Evolutionary conservation across 2,888 invertebrate genomes (phyloP).

Genomic region (Incurvaria masculella): DNA sequence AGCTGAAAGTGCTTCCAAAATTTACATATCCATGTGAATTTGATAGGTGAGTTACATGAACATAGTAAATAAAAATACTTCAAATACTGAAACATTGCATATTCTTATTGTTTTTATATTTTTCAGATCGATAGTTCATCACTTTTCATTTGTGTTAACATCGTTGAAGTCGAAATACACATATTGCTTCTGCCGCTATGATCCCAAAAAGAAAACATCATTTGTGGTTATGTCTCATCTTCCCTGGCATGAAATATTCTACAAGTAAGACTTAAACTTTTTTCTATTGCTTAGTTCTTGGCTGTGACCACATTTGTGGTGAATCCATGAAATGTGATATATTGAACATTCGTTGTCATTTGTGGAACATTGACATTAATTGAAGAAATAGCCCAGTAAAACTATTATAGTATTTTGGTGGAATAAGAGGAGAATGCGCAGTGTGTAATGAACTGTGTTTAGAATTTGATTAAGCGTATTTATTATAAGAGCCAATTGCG

Average conservation of each 20-base stretch:
- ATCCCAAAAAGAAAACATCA: constrained; percentile 84
- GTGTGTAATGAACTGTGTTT: no score
- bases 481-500: no score
- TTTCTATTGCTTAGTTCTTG: neutral
- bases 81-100: neutral
- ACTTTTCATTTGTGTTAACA: constrained; percentile 96
- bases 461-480: no score
- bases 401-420: neutral
- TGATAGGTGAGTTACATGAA: constrained; percentile 36
- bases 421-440: no score
- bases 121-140: constrained; percentile 80
- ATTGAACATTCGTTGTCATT: neutral
- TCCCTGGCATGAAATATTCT: constrained; percentile 97
- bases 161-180: constrained; percentile 94
- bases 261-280: constrained; percentile 63
- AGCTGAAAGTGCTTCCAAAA: constrained; percentile 82
- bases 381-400: neutral
- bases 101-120: constrained; percentile 18
- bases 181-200: constrained; percentile 96
- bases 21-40: constrained; percentile 76
- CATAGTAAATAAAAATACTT: neutral
- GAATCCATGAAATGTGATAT: constrained; percentile 6
- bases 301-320: neutral
- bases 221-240: constrained; percentile 83
- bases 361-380: constrained; percentile 1